Conservation (phyloP, 2,797 vertebrate genomes). For the Phrynocephalus forsythii region DNA sequence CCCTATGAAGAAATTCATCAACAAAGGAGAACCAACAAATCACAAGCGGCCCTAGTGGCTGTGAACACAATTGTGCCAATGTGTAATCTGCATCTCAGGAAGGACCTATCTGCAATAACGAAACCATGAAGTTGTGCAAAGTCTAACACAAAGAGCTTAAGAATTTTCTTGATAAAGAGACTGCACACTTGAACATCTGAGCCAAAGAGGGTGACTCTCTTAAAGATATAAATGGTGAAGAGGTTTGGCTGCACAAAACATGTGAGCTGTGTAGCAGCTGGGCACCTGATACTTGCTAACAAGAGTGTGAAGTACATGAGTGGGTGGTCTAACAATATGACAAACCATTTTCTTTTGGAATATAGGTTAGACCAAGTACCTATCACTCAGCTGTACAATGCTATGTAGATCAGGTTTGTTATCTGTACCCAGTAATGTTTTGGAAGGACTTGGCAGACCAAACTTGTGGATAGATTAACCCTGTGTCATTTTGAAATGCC, state of each 20-base stretch:
- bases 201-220: not conserved
- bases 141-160: not conserved
- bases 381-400: not conserved
- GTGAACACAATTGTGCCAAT: not conserved
- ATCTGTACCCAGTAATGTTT: not conserved
- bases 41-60: not conserved
- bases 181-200: not conserved
- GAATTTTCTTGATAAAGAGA: not conserved
- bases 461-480: not conserved
- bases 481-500: not conserved
- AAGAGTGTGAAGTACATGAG: conserved; percentile 8
- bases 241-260: not conserved
- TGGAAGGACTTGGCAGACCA: not conserved
- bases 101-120: not conserved
- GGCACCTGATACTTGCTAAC: not conserved
- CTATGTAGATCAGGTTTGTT: not conserved
- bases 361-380: not conserved
- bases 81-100: not conserved
- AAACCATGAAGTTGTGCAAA: not conserved
- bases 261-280: not conserved
- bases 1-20: not conserved
- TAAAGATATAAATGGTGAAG: not conserved
- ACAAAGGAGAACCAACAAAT: not conserved
- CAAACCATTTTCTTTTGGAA: conserved; percentile 8
- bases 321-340: conserved; percentile 4